Conservation (phyloP, 1,140 invertebrate species). For the Camponotus floridanus region DNA sequence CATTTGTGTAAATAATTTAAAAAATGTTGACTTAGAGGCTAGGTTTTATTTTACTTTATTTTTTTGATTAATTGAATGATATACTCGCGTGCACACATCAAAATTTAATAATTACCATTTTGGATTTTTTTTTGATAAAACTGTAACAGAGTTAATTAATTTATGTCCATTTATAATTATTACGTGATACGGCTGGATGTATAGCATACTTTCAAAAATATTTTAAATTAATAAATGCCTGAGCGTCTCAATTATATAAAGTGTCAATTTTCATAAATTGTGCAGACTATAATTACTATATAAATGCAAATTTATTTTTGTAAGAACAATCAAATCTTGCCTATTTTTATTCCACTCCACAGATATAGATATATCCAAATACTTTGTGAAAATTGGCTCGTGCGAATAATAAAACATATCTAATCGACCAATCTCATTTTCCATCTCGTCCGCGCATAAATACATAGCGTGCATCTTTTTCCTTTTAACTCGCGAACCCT, state of each 20-base stretch:
- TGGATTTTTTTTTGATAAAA: background rate
- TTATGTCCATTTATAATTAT: background rate
- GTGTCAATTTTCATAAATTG: background rate
- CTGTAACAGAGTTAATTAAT: background rate
- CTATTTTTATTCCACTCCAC: slow-evolving; percentile 19
- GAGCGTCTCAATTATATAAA: background rate
- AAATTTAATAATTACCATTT: background rate
- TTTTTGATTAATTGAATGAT: too few species aligned
- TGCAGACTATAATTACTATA: background rate
- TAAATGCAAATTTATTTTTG: too few species aligned
- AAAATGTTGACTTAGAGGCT: too few species aligned
- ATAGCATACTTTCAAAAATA: background rate
- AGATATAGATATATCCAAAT: background rate
- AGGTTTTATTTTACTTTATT: background rate
- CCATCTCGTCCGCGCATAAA: background rate
- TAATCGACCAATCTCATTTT: slow-evolving; percentile 19
- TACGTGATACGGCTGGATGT: background rate
- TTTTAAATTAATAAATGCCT: slow-evolving; percentile 1
- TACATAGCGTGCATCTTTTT: background rate
- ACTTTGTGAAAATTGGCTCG: background rate
- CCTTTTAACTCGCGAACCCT: slow-evolving; percentile 16
- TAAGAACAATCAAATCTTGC: background rate
- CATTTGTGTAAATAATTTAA: too few species aligned
- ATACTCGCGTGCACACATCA: too few species aligned
- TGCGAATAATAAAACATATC: background rate